Evolutionary conservation across 2,888 invertebrate species (phyloP).

Genomic region (Drosophila ochracea): DNA sequence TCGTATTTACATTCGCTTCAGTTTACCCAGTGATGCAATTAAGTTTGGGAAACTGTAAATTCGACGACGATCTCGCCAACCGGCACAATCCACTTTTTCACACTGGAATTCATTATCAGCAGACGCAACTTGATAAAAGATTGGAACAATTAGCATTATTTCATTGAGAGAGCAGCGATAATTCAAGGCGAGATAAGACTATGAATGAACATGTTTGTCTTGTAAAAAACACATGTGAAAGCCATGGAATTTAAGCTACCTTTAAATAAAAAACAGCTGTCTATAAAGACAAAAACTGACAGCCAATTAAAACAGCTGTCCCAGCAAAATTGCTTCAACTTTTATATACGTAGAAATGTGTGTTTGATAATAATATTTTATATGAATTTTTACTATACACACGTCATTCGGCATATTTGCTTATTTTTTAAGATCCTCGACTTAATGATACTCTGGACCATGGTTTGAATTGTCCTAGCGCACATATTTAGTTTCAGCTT

Average conservation of each 20-base stretch:
- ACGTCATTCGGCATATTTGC: not conserved
- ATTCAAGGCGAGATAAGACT: not conserved
- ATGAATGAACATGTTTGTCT: not conserved
- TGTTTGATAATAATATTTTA: not conserved
- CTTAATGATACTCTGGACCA: not conserved
- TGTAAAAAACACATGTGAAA: not conserved
- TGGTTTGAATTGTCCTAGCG: not conserved
- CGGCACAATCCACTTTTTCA: constrained; percentile 13
- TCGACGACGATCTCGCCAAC: constrained; percentile 23
- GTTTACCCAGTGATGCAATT: constrained; percentile 25
- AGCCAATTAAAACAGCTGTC: constrained; percentile 3
- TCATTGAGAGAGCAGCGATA: not conserved
- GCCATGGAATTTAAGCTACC: not conserved
- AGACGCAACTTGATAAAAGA: not conserved
- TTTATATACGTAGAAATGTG: not conserved
- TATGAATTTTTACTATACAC: not conserved
- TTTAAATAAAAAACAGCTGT: not conserved
- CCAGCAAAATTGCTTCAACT: not conserved
- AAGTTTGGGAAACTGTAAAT: constrained; percentile 10
- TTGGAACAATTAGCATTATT: not conserved
- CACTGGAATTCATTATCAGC: constrained; percentile 25
- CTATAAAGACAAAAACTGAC: not conserved
- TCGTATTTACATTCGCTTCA: constrained; percentile 15
- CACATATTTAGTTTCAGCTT: not conserved
- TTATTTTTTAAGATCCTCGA: not conserved